A percentile compares a stretch with the other conserved stretches of the same genome.
Evolutionary conservation across 2,113 vertebrate species (phyloP).

Genomic region (Oplegnathus fasciatus): DNA sequence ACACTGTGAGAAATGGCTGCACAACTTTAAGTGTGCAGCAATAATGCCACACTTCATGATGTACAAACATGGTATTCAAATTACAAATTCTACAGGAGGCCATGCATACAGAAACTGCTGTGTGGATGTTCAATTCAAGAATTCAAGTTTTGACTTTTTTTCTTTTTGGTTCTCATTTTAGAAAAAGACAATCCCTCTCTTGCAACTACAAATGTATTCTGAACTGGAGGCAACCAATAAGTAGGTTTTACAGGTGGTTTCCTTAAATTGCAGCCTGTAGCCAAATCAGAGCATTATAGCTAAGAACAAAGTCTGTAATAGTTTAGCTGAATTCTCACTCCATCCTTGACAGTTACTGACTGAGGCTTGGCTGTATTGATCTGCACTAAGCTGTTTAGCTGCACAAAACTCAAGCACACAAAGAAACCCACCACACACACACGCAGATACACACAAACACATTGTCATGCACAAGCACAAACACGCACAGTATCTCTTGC

Average conservation of each 20-base stretch:
- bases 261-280: slow-evolving; percentile 38
- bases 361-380: slow-evolving; percentile 61
- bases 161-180: slow-evolving; percentile 16
- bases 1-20: no score
- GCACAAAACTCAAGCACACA: slow-evolving; percentile 40
- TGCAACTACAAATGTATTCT: slow-evolving; percentile 18
- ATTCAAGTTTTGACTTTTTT: not conserved
- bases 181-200: not conserved
- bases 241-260: slow-evolving; percentile 24
- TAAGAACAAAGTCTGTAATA: slow-evolving; percentile 41
- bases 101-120: not conserved
- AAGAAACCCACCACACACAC: not conserved
- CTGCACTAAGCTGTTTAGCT: slow-evolving; percentile 44
- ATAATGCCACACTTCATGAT: not conserved
- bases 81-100: not conserved
- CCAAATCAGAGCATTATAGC: slow-evolving; percentile 35
- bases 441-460: not conserved
- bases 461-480: not conserved
- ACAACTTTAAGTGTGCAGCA: not conserved
- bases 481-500: not conserved
- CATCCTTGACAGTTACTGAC: slow-evolving; percentile 60
- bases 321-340: slow-evolving; percentile 59
- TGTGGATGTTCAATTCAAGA: slow-evolving; percentile 13
- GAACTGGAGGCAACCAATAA: slow-evolving; percentile 27
- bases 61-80: not conserved